Evolutionary conservation across 1,140 invertebrate species (phyloP).

Genomic region (Zeugodacus cucurbitae): DNA sequence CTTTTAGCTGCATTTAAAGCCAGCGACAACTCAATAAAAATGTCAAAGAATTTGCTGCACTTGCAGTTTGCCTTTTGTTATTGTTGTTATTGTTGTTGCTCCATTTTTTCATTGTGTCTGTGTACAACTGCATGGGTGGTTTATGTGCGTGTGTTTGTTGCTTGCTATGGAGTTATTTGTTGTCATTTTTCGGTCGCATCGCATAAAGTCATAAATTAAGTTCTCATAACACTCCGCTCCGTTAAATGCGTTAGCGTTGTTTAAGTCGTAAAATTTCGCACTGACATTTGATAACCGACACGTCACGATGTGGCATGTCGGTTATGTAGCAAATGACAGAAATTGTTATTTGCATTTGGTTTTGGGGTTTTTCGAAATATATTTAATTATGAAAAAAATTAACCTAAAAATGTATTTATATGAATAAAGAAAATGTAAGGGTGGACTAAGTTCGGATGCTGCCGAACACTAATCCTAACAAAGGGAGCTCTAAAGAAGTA

Average conservation of each 20-base stretch:
- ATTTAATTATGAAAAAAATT: background rate
- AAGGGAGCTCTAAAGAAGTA: no score
- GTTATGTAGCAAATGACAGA: background rate
- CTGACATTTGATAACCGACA: constrained; percentile 12
- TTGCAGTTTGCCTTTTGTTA: background rate
- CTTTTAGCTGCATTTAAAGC: constrained; percentile 28
- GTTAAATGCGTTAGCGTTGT: constrained; percentile 13
- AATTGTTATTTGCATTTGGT: background rate
- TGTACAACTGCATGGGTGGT: background rate
- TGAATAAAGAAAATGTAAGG: no score
- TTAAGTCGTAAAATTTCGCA: constrained; percentile 38
- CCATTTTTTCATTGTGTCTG: background rate
- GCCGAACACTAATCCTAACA: no score
- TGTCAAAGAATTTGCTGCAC: constrained; percentile 35
- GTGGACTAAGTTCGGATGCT: no score
- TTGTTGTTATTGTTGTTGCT: background rate
- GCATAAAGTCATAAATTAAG: constrained; percentile 38
- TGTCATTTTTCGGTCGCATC: constrained; percentile 31
- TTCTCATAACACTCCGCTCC: constrained; percentile 5
- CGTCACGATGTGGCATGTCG: background rate
- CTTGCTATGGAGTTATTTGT: background rate
- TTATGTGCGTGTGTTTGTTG: background rate
- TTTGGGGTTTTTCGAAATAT: background rate
- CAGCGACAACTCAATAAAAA: constrained; percentile 34
- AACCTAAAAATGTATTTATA: no score